Conservation (phyloP, 2,888 invertebrate species). For the Tinea trinotella region DNA sequence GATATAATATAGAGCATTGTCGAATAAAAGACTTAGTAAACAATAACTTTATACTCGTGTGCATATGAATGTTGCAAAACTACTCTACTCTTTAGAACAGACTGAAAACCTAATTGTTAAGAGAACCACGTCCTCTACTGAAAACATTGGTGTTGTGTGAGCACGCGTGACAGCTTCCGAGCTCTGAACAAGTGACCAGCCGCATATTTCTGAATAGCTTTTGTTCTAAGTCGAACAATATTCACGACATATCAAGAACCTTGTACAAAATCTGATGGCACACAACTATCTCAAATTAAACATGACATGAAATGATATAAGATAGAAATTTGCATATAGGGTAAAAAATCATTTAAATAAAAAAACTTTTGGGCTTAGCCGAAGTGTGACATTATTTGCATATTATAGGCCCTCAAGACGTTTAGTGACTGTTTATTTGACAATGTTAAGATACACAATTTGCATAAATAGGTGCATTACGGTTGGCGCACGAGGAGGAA, state of each 20-base stretch:
- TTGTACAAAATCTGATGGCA: not conserved
- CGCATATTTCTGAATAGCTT: conserved; percentile 60
- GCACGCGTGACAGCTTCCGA: conserved; percentile 58
- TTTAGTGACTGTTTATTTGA: conserved; percentile 14
- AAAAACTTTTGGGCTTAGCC: not conserved
- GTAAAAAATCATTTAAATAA: not conserved
- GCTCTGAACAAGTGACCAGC: conserved; percentile 31
- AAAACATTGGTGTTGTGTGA: conserved; percentile 44
- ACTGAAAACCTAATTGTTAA: conserved; percentile 59
- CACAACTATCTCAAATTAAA: no score
- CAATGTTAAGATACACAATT: conserved; percentile 2
- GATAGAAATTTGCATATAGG: conserved; percentile 11
- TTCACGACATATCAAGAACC: not conserved
- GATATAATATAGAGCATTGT: not conserved
- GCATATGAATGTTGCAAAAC: conserved; percentile 38
- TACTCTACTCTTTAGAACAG: conserved; percentile 49
- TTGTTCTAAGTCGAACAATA: conserved; percentile 50
- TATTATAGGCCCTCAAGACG: not conserved
- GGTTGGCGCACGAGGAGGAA: not conserved
- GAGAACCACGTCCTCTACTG: conserved; percentile 31
- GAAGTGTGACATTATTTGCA: conserved; percentile 9
- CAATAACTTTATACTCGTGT: conserved; percentile 5
- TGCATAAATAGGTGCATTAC: not conserved
- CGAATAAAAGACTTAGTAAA: conserved; percentile 1
- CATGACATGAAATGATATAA: not conserved